Evolutionary conservation across 2,113 vertebrate genomes (phyloP).

Genomic region (Gambusia affinis): DNA sequence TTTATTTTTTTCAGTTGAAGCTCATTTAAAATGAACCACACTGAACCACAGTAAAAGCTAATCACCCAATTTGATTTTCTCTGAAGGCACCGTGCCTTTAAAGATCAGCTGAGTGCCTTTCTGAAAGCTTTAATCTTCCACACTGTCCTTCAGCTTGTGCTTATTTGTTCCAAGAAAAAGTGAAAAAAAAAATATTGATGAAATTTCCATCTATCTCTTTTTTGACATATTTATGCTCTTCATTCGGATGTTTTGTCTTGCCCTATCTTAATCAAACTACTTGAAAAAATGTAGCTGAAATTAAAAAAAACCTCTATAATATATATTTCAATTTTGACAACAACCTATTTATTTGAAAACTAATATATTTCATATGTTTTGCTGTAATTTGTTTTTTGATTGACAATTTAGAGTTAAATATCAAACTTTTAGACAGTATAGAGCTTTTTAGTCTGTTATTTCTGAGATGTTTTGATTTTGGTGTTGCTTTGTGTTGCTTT

Average conservation of each 20-base stretch:
- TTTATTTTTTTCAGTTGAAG: too few species aligned
- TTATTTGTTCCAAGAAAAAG: not conserved
- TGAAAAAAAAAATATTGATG: not conserved
- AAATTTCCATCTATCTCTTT: not conserved
- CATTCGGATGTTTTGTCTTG: not conserved
- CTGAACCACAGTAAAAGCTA: not conserved
- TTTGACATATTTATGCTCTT: conserved; percentile 5
- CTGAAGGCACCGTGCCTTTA: not conserved
- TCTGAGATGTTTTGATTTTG: conserved; percentile 31
- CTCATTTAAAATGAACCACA: too few species aligned
- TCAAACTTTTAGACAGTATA: conserved; percentile 26
- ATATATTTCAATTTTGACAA: conserved; percentile 38
- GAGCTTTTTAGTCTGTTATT: conserved; percentile 1
- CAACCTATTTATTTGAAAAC: conserved; percentile 59
- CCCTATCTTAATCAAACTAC: conserved; percentile 3
- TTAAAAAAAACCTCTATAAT: conserved; percentile 17
- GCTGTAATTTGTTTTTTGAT: conserved; percentile 21
- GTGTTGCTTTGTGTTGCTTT: conserved; percentile 19
- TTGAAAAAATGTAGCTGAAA: not conserved
- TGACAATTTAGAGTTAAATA: conserved; percentile 21
- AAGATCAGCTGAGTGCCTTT: conserved; percentile 32
- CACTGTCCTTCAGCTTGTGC: not conserved
- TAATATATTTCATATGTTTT: conserved; percentile 61
- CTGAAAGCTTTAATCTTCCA: not conserved
- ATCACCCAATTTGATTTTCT: conserved; percentile 16